A percentile compares a stretch with the other conserved stretches of the same genome.
Conservation (phyloP, 2,888 invertebrate species). For the Hirtodrosophila histrioides region DNA sequence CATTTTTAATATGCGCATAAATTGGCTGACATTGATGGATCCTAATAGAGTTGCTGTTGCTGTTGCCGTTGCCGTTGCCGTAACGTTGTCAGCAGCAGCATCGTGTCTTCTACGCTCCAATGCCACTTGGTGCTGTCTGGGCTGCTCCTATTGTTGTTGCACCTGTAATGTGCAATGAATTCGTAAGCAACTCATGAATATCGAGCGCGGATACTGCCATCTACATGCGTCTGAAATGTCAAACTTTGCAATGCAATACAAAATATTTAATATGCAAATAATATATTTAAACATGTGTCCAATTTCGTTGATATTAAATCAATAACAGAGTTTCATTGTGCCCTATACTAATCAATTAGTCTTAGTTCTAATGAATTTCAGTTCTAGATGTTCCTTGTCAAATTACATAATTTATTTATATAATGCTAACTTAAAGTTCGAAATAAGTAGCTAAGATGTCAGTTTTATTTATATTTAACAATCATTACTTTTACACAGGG, state of each 20-base stretch:
- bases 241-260: background rate
- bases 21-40: conserved; percentile 79
- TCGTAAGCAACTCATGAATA: conserved; percentile 54
- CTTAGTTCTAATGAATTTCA: too few species aligned
- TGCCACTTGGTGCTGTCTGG: conserved; percentile 30
- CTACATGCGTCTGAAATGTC: background rate
- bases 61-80: conserved; percentile 47
- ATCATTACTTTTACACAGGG: too few species aligned
- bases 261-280: background rate
- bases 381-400: too few species aligned
- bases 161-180: conserved; percentile 68
- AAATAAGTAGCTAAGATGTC: too few species aligned
- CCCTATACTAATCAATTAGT: too few species aligned
- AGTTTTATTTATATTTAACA: too few species aligned
- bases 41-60: conserved; percentile 72
- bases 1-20: conserved; percentile 79
- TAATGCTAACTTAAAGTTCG: too few species aligned
- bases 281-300: too few species aligned
- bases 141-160: conserved; percentile 35
- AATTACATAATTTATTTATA: too few species aligned
- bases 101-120: conserved; percentile 1
- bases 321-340: too few species aligned
- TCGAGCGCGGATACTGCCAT: conserved; percentile 14
- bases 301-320: too few species aligned
- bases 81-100: conserved; percentile 38